A percentile compares a stretch with the other conserved stretches of the same genome.
These are phyloP conservation scores for Galeruca laticollis DNA, from an alignment of 2,888 invertebrate genomes.

Conservation along the genomic window DNA sequence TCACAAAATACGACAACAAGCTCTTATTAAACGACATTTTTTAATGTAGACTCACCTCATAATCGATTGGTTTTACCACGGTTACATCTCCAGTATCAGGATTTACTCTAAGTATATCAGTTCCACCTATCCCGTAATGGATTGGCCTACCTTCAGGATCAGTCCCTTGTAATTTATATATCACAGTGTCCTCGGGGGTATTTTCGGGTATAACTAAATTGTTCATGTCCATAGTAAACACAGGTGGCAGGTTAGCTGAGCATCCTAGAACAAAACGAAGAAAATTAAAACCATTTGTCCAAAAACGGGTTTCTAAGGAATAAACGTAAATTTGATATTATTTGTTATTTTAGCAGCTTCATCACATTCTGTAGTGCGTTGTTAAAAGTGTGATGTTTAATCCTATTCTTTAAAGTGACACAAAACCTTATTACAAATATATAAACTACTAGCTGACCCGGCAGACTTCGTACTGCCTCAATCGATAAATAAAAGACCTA, in stretches of 20 bases:
- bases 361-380: no score
- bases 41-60: constrained; percentile 84
- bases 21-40: no score
- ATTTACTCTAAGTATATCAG: constrained; percentile 85
- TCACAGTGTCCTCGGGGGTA: constrained; percentile 81
- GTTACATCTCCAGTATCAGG: constrained; percentile 83
- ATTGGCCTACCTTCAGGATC: constrained; percentile 86
- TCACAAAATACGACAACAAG: background rate
- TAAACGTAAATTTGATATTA: no score
- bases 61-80: constrained; percentile 82
- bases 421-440: no score
- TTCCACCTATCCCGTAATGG: constrained; percentile 80
- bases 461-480: no score
- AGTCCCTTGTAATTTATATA: constrained; percentile 82
- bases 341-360: no score
- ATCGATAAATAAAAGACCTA: no score
- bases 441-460: no score
- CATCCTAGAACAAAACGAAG: constrained; percentile 61
- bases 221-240: constrained; percentile 82
- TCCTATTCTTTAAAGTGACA: no score
- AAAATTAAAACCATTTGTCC: background rate
- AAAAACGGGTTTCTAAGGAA: no score
- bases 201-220: constrained; percentile 83
- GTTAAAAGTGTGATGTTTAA: no score
- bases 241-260: constrained; percentile 76